Evolutionary conservation across 2,888 invertebrate genomes (phyloP).

Genomic region (Trypoxylon attenuatum): DNA sequence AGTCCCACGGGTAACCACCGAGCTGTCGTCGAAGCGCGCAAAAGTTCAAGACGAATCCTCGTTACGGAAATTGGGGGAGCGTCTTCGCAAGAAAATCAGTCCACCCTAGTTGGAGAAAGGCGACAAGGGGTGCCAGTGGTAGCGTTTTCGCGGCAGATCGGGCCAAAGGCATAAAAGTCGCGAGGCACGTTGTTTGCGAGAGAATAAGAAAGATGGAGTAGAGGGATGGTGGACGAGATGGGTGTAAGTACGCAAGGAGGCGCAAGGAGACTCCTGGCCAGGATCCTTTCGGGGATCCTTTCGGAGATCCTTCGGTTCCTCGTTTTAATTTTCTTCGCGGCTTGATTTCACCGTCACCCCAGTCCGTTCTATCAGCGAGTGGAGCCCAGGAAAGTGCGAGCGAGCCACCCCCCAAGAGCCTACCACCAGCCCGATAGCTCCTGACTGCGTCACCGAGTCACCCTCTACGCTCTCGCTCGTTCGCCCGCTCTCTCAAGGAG

Average conservation of each 20-base stretch:
- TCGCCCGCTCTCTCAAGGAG: slow-evolving; percentile 66
- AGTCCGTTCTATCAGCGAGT: not conserved
- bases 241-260: slow-evolving; percentile 40
- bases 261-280: slow-evolving; percentile 25
- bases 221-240: slow-evolving; percentile 10
- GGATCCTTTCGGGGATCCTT: slow-evolving; percentile 40
- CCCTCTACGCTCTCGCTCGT: slow-evolving; percentile 29
- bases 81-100: slow-evolving; percentile 37
- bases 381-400: slow-evolving; percentile 24
- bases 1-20: slow-evolving; percentile 36
- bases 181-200: slow-evolving; percentile 16
- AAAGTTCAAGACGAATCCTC: slow-evolving; percentile 50
- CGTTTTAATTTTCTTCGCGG: slow-evolving; percentile 74
- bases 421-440: slow-evolving; percentile 20
- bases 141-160: slow-evolving; percentile 22
- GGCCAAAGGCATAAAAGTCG: slow-evolving; percentile 14
- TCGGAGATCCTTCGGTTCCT: slow-evolving; percentile 66
- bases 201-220: slow-evolving; percentile 34
- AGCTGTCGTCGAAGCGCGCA: slow-evolving; percentile 27
- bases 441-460: slow-evolving; percentile 22
- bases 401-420: slow-evolving; percentile 40
- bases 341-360: slow-evolving; percentile 68
- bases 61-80: slow-evolving; percentile 62
- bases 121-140: slow-evolving; percentile 28
- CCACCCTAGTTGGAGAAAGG: slow-evolving; percentile 1